Conservation (phyloP, 2,888 invertebrate species). For the Lithophane ornitopus region DNA sequence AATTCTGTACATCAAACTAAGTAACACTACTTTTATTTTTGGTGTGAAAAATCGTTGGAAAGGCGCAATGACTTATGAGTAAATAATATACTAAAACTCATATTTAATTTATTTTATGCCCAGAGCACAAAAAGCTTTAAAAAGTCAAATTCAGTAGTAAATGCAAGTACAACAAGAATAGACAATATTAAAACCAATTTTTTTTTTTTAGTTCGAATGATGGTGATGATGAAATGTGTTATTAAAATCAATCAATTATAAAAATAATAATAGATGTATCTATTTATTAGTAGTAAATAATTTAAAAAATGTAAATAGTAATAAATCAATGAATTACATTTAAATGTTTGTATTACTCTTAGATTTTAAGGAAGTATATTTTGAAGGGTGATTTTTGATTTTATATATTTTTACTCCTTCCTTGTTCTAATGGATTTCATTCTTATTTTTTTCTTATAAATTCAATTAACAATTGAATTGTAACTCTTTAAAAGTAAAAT, state of each 20-base stretch:
- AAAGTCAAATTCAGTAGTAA: not conserved
- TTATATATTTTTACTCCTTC: not conserved
- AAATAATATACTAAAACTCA: not conserved
- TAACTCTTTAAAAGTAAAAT: not conserved
- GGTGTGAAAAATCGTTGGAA: not conserved
- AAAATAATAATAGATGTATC: slow-evolving; percentile 12
- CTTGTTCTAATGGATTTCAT: not conserved
- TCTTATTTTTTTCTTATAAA: not conserved
- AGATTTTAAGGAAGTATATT: slow-evolving; percentile 14
- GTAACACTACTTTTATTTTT: not conserved
- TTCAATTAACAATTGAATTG: not conserved
- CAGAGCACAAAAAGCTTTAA: slow-evolving; percentile 14
- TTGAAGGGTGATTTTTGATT: slow-evolving; percentile 30
- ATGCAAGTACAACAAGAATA: slow-evolving; percentile 50
- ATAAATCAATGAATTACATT: slow-evolving; percentile 1
- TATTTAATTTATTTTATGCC: not conserved
- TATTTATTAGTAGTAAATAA: slow-evolving; percentile 14
- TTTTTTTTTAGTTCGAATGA: slow-evolving; percentile 7
- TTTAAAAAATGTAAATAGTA: not conserved
- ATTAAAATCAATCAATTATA: slow-evolving; percentile 55
- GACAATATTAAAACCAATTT: slow-evolving; percentile 50
- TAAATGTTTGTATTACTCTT: slow-evolving; percentile 36
- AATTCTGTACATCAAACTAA: too few relatives aligned
- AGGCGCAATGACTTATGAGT: not conserved
- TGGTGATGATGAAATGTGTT: not conserved